A percentile compares a stretch with the other conserved stretches of the same genome.
Evolutionary conservation across 2,113 vertebrate genomes (phyloP).

Genomic region (Nansenia antarctica): DNA sequence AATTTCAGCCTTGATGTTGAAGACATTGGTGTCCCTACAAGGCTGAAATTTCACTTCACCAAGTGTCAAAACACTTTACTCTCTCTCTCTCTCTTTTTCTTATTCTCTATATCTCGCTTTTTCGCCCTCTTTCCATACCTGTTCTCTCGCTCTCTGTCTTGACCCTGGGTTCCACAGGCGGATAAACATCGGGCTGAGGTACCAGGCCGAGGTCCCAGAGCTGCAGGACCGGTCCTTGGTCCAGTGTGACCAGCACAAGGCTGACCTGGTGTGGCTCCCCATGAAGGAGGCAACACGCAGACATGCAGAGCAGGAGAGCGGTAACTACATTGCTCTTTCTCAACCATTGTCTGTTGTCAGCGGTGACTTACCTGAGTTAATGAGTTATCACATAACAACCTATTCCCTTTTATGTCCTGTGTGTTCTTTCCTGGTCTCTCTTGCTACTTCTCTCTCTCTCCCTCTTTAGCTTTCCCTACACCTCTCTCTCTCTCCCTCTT

Average conservation of each 20-base stretch:
- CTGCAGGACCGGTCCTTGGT: slow-evolving; percentile 76
- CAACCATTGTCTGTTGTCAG: not conserved
- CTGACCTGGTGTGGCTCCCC: slow-evolving; percentile 88
- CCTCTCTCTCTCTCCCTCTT: not conserved
- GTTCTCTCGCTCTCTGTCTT: not conserved
- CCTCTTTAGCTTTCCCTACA: not conserved
- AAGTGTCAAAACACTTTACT: not conserved
- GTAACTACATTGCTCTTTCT: slow-evolving; percentile 60
- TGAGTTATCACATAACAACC: too few relatives aligned
- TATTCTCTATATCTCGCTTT: not conserved
- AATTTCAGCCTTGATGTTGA: too few relatives aligned
- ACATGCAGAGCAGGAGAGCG: slow-evolving; percentile 71
- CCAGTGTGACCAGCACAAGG: slow-evolving; percentile 84
- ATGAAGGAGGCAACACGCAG: slow-evolving; percentile 71
- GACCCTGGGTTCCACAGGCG: slow-evolving; percentile 70
- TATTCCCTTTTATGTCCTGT: not conserved
- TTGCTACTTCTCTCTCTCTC: not conserved
- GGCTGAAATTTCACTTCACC: too few relatives aligned
- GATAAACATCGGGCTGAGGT: slow-evolving; percentile 91
- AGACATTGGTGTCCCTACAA: too few relatives aligned
- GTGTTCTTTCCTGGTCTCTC: not conserved
- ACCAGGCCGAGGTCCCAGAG: slow-evolving; percentile 93
- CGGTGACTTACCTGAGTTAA: too few relatives aligned
- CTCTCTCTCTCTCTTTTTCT: not conserved
- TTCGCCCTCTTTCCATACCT: not conserved